Percentiles rank a stretch among this genome's conserved stretches.
phyloP scores from a whole-genome alignment of 2,113 vertebrate genomes.

The Menura novaehollandiae region DNA sequence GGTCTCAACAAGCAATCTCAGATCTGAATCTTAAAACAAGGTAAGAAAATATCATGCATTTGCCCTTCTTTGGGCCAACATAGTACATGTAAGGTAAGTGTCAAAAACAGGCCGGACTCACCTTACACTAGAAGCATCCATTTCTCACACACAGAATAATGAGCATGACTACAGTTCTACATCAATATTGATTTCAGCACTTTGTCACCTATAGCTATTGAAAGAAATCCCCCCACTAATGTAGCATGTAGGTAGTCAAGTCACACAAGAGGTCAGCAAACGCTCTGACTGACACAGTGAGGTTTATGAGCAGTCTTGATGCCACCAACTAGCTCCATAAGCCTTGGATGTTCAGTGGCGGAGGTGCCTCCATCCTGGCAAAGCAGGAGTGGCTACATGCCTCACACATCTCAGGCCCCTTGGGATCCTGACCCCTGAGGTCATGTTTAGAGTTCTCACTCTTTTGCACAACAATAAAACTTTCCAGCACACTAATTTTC shows the following conservation, averaged over 20 bases:
- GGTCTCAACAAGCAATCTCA: not conserved
- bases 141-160: not conserved
- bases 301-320: not conserved
- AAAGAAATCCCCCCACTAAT: not conserved
- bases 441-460: not conserved
- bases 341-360: fast-evolving
- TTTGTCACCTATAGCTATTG: not conserved
- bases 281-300: not conserved
- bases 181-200: not conserved
- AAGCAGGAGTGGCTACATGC: not conserved
- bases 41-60: not conserved
- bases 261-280: not conserved
- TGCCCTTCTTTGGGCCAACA: not conserved
- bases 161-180: not conserved
- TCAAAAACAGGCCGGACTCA: not conserved
- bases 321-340: not conserved
- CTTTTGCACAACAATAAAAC: not conserved
- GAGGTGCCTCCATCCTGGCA: not conserved
- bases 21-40: not conserved
- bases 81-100: not conserved
- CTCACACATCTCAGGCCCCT: not conserved
- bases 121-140: not conserved
- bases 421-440: not conserved
- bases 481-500: not conserved
- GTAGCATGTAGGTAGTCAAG: not conserved